Base-by-base conservation (phyloP, 53 echinoderm and acorn worm genomes). In the Patiria pectinifera region DNA sequence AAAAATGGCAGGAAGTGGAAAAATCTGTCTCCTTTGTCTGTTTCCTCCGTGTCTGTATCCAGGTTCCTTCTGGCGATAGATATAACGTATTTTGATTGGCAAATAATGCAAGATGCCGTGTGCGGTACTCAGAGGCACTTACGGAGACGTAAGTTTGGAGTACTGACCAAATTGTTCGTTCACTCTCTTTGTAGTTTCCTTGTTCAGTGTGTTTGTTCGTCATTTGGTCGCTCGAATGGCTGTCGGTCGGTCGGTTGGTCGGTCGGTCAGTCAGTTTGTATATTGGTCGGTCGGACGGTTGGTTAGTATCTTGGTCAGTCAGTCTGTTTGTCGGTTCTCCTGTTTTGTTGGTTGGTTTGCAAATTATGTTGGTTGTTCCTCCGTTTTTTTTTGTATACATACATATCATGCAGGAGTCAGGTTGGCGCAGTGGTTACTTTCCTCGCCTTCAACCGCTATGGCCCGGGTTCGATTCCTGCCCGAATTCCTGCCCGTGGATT, bases 41-140 rank as follows among this genome's bases (percentile, higher is more conserved):
- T 72, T 86, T 48, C 11, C 22, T 46, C 48, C 86, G 24, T 70
- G 72, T 86, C 86, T 63, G 53, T 86, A 24, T 86, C 86, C 24
- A 63, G 48, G 72, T 26, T 74, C 86, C 74, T 46, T 23, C n/a
- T 21, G 86, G 74, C 48, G 44, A 35, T 86, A 23, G 74, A 71
- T 74, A 48, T 71, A 71, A 86, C 86, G 63, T 72, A 58, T 21
- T 16, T 86, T 86, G 72, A 86, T 86, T 71, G 86, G 53, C 71
- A 86, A 86, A 86, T 86, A 86, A 86, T 86, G 48, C 74, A 74
- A n/a, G n/a, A 23, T 74, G 74, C 74, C 74, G n/a, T 23, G 74
- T n/a, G 66, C 66, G 2, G 66, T 66, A 66, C 66, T 66, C 3
- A 13, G 15, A 66, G 66, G 66, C 66, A 66, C 66, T 66, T 66